These are phyloP conservation scores for Proisotoma minuta DNA, from an alignment of 2,888 invertebrate genomes.

Conservation along the genomic window DNA sequence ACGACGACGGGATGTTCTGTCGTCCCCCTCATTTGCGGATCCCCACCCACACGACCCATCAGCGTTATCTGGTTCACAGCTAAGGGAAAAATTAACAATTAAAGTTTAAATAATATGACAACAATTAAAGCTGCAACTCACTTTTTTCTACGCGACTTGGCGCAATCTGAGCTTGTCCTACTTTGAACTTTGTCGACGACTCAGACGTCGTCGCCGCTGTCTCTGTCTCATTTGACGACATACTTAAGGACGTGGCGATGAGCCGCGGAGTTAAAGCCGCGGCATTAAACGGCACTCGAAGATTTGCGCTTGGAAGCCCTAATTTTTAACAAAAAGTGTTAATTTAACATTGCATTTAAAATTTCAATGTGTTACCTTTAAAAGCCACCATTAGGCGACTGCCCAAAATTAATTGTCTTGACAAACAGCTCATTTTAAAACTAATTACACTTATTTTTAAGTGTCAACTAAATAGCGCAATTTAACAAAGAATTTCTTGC, in stretches of 20 bases:
- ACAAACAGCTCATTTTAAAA: too few relatives aligned
- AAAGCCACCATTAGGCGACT: too few relatives aligned
- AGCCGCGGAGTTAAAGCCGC: neutral
- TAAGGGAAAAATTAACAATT: conserved; percentile 50
- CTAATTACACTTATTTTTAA: too few relatives aligned
- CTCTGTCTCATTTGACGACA: neutral
- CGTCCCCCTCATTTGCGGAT: conserved; percentile 78
- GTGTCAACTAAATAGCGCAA: too few relatives aligned
- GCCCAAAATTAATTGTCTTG: too few relatives aligned
- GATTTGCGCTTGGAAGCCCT: too few relatives aligned
- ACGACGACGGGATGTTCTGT: conserved; percentile 78
- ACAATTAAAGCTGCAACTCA: neutral
- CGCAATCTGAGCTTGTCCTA: conserved; percentile 10
- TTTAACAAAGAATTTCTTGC: too few relatives aligned
- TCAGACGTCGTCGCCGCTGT: neutral
- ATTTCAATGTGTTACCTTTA: too few relatives aligned
- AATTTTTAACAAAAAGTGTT: too few relatives aligned
- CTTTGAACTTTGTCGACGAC: neutral
- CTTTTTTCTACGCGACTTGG: conserved; percentile 12
- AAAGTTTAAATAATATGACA: neutral
- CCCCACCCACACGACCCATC: conserved; percentile 80
- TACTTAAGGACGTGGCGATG: neutral
- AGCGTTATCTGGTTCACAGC: conserved; percentile 79
- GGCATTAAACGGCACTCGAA: neutral
- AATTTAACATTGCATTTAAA: neutral